A percentile compares a stretch with the other conserved stretches of the same genome.
Conservation (phyloP, 2,113 vertebrate species). For the Ia io region DNA sequence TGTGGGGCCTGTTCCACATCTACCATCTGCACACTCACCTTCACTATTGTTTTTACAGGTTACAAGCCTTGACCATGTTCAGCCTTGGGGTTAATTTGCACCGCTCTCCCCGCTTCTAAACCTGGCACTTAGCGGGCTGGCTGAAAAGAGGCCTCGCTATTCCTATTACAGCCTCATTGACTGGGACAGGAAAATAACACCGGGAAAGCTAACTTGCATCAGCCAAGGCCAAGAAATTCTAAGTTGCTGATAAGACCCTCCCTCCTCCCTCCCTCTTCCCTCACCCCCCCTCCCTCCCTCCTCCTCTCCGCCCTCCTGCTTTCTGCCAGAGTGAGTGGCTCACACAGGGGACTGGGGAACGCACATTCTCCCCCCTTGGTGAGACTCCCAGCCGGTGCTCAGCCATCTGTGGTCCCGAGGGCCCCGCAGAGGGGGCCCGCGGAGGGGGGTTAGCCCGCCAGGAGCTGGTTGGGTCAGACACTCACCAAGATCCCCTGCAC, state of each 20-base stretch:
- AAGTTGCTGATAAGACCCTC: constrained; percentile 68
- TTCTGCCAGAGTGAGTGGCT: constrained; percentile 74
- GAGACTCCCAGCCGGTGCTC: constrained; percentile 74
- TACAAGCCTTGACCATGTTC: constrained; percentile 17
- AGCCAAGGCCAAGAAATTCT: constrained; percentile 68
- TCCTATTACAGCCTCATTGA: constrained; percentile 68
- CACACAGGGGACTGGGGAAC: constrained; percentile 70
- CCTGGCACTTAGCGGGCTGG: constrained; percentile 42
- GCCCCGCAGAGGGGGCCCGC: constrained; percentile 54
- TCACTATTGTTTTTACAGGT: constrained; percentile 21
- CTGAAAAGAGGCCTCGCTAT: constrained; percentile 59
- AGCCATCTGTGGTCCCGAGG: constrained; percentile 82
- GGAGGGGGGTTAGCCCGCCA: constrained; percentile 69
- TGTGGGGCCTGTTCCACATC: not conserved
- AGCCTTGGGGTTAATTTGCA: constrained; percentile 53
- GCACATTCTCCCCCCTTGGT: constrained; percentile 62
- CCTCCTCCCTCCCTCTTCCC: constrained; percentile 32
- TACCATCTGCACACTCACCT: not conserved
- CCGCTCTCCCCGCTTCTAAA: constrained; percentile 40
- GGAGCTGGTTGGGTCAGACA: constrained; percentile 72
- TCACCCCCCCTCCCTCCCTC: not conserved
- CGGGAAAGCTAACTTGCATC: constrained; percentile 45
- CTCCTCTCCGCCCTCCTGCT: constrained; percentile 12
- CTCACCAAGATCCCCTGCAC: constrained; percentile 58
- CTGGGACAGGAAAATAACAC: constrained; percentile 62